phyloP scores from a whole-genome alignment of 2,888 invertebrate genomes.

The Nemurella pictetii region DNA sequence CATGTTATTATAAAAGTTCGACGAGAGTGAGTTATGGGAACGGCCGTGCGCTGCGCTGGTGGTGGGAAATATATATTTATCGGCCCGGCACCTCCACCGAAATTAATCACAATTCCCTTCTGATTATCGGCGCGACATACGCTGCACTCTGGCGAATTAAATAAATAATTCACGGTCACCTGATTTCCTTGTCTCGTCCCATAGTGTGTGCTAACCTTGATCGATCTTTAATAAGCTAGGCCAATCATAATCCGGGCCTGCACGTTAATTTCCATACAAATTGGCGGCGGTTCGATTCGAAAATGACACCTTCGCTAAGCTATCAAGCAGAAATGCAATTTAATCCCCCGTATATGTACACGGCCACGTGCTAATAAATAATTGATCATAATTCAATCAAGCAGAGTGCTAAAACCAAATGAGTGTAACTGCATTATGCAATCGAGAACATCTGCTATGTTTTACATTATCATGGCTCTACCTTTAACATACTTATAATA shows the following conservation, averaged over 20 bases:
- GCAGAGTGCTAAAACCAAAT: not conserved
- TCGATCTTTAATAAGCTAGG: not conserved
- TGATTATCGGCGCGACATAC: not conserved
- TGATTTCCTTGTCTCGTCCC: not conserved
- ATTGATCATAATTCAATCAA: conserved; percentile 20
- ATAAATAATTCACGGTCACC: not conserved
- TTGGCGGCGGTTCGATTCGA: not conserved
- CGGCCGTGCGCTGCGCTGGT: not conserved
- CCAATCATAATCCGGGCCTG: not conserved
- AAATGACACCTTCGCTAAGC: not conserved
- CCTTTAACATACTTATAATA: not conserved
- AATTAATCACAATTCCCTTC: not conserved
- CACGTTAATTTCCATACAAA: not conserved
- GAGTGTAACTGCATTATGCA: conserved; percentile 1
- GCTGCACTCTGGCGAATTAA: not conserved
- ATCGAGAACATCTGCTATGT: conserved; percentile 9
- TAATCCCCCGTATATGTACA: not conserved
- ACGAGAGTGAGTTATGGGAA: not conserved
- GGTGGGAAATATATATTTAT: not conserved
- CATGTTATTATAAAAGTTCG: not conserved
- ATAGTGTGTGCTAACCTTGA: not conserved
- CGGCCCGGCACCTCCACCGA: not conserved
- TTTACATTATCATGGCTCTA: too few relatives aligned
- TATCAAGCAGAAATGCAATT: not conserved
- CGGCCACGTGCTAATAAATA: not conserved